Base-by-base conservation (phyloP, 2,888 invertebrate genomes). In the Drosophila formosana region DNA sequence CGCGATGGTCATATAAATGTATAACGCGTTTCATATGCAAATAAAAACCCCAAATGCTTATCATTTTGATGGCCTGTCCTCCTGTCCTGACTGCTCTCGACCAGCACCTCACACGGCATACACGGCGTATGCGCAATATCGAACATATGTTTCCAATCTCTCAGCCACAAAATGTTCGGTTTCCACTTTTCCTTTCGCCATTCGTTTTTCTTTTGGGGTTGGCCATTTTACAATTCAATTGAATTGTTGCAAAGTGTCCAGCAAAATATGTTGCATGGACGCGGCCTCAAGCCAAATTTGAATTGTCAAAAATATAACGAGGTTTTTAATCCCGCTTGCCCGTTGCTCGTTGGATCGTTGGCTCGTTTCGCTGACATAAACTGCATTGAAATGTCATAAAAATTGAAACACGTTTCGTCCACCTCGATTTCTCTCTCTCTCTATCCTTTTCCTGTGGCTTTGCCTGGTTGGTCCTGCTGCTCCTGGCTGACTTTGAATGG, bases 351-450 rank as follows among this genome's bases (percentile, higher is more conserved):
- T 64, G 75, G 55, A 0, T 67, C 64, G 65, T 66, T 80, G 61
- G 47, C 66, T 71, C 71, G 58, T 79, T 82, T 69, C 88, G 86
- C 80, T 88, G 83, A 84, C 79, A 88, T 84, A 76, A 89, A 87
- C 74, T 85, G 89, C 89, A 85, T 84, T 87, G 88, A 81, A 89
- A 89, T 85, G 89, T 85, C 85, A 88, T 87, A 89, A 87, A 89
- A 85, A 88, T 79, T 84, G 85, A 79, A 83, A 87, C 88, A 84
- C 82, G 85, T 80, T 68, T 51, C 53, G 60, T 69, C 49, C 61
- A 63, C 55, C 64, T 68, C 58, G 68, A n/a, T 28, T 47, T 18
- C 18, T 23, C 32, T n/a, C 23, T 37, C 34, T 26, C 13, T 26
- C 28, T 13, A 34, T 47, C 26, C 3, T 39, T 7, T 11, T 8